phyloP scores from a whole-genome alignment of 2,888 invertebrate species.

The Ecdyonurus torrentis region DNA sequence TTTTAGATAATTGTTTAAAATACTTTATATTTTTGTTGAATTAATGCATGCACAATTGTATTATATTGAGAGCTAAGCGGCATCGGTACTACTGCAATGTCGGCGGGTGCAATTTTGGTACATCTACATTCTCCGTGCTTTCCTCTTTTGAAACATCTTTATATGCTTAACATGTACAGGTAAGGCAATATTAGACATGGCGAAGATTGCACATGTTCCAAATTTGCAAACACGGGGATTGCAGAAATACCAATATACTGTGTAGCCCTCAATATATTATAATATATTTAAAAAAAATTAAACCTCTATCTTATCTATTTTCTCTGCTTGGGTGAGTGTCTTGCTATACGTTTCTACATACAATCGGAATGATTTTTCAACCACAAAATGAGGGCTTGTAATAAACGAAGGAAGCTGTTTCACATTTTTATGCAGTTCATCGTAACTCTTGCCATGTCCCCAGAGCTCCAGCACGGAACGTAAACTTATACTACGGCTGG shows the following conservation, averaged over 20 bases:
- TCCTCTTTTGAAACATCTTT: no score
- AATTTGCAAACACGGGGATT: no score
- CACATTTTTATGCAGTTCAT: slow-evolving; percentile 45
- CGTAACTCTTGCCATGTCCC: slow-evolving; percentile 41
- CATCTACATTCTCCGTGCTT: no score
- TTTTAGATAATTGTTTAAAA: slow-evolving; percentile 5
- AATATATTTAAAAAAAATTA: slow-evolving; percentile 19
- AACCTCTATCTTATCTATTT: slow-evolving; percentile 75
- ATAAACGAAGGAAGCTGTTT: slow-evolving; percentile 36
- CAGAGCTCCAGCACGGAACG: slow-evolving; percentile 68
- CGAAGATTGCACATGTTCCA: no score
- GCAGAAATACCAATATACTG: no score
- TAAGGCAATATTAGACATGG: no score
- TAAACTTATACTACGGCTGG: slow-evolving; percentile 64
- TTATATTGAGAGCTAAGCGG: no score
- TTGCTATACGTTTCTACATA: slow-evolving; percentile 81
- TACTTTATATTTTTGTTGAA: slow-evolving; percentile 4
- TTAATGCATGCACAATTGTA: no score
- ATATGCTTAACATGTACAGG: no score
- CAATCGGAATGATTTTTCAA: slow-evolving; percentile 56
- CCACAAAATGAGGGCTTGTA: slow-evolving; percentile 34
- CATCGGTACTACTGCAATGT: no score
- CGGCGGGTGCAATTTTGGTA: no score
- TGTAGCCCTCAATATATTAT: no score
- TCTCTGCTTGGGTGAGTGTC: slow-evolving; percentile 62